Evolutionary conservation across 2,888 invertebrate species (phyloP).

Genomic region (Psylliodes chrysocephalus): DNA sequence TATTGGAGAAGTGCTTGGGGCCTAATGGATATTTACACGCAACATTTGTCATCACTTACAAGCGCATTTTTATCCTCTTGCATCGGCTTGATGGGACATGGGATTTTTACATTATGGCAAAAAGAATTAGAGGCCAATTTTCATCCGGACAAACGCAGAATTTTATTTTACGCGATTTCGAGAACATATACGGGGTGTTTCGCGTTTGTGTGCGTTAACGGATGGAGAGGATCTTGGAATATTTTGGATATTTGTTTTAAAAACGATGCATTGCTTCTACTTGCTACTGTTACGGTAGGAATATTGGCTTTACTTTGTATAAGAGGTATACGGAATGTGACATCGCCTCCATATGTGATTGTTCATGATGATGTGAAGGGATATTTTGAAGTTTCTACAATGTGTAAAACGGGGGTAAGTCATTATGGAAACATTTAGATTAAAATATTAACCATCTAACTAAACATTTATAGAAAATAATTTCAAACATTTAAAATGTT

Average conservation of each 20-base stretch:
- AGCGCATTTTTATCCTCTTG: constrained; percentile 76
- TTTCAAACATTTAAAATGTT: too few species aligned
- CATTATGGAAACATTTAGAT: too few species aligned
- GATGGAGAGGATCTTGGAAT: constrained; percentile 89
- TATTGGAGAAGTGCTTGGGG: constrained; percentile 91
- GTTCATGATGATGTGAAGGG: constrained; percentile 78
- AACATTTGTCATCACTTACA: constrained; percentile 69
- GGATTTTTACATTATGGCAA: constrained; percentile 77
- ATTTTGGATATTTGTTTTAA: constrained; percentile 79
- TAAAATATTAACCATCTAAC: too few species aligned
- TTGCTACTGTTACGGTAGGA: constrained; percentile 74
- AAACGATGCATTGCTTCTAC: constrained; percentile 66
- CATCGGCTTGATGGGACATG: constrained; percentile 77
- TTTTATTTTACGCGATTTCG: constrained; percentile 76
- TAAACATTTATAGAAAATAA: too few species aligned
- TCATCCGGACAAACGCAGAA: constrained; percentile 75
- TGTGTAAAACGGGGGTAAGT: constrained; percentile 85
- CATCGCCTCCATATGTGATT: constrained; percentile 84
- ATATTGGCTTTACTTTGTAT: constrained; percentile 75
- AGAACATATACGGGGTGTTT: constrained; percentile 80
- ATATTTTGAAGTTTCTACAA: constrained; percentile 86
- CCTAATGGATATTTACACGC: constrained; percentile 78
- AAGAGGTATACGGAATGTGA: constrained; percentile 79
- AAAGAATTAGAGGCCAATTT: constrained; percentile 69
- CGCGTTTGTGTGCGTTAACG: constrained; percentile 84